These are phyloP conservation scores for Drosophila dunni DNA, from an alignment of 1,140 invertebrate species.

Conservation along the genomic window DNA sequence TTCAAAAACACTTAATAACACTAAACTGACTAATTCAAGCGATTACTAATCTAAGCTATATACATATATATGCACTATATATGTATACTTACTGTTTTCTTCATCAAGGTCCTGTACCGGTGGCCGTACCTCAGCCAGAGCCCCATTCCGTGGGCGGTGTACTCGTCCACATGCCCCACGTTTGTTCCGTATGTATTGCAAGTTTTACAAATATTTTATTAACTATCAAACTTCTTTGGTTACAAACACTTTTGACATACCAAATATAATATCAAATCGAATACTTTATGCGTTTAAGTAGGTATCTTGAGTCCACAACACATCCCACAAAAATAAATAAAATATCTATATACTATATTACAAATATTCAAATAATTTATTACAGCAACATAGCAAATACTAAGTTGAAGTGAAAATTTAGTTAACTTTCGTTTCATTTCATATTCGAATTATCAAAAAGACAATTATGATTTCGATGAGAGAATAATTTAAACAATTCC, in stretches of 20 bases:
- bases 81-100: constrained; percentile 45
- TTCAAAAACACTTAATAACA: constrained; percentile 37
- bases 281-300: constrained; percentile 71
- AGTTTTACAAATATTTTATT: constrained; percentile 18
- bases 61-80: constrained; percentile 1
- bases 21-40: not conserved
- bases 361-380: constrained; percentile 63
- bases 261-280: constrained; percentile 27
- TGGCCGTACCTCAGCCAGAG: constrained; percentile 86
- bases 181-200: constrained; percentile 87
- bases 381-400: constrained; percentile 64
- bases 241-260: constrained; percentile 39
- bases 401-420: constrained; percentile 55
- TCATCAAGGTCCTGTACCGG: constrained; percentile 82
- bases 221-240: constrained; percentile 60
- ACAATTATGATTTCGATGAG: constrained; percentile 45
- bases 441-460: constrained; percentile 32
- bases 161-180: constrained; percentile 95
- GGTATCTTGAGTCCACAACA: constrained; percentile 62
- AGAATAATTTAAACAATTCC: constrained; percentile 1
- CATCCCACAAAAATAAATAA: constrained; percentile 40
- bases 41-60: constrained; percentile 49
- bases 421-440: constrained; percentile 43
- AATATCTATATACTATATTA: constrained; percentile 46
- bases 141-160: constrained; percentile 92